These are phyloP conservation scores for Arctia plantaginis DNA, from an alignment of 2,888 invertebrate genomes.

Conservation along the genomic window DNA sequence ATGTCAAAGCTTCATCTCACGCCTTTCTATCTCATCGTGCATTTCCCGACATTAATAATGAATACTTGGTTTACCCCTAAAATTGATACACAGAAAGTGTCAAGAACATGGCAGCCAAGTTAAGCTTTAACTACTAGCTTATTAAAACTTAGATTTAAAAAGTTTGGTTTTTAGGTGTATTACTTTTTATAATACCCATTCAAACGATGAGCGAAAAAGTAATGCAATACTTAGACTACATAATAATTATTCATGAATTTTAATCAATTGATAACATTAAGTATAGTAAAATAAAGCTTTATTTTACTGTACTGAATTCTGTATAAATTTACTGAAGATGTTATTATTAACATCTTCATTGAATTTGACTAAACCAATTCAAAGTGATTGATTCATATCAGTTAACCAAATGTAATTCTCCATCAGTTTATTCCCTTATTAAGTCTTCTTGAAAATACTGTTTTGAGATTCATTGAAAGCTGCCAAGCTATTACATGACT, in stretches of 20 bases:
- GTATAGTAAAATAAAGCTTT: neutral
- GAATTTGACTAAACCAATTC: neutral
- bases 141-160: slow-evolving; percentile 1
- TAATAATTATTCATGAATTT: neutral
- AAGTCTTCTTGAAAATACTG: neutral
- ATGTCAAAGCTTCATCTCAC: slow-evolving; percentile 16
- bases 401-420: neutral
- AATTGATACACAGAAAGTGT: neutral
- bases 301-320: too few species aligned
- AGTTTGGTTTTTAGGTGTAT: neutral
- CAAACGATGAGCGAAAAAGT: neutral
- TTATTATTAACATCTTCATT: neutral
- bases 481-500: neutral
- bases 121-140: neutral
- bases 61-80: slow-evolving; percentile 10
- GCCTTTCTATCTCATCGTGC: slow-evolving; percentile 6
- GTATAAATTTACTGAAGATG: too few species aligned
- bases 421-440: neutral
- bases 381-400: neutral
- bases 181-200: neutral
- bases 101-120: neutral
- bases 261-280: neutral
- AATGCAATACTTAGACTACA: neutral
- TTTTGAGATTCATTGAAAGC: neutral
- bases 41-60: slow-evolving; percentile 18